Conservation (phyloP, 1,140 invertebrate species). For the Pseudomyrmex cubaensis region DNA sequence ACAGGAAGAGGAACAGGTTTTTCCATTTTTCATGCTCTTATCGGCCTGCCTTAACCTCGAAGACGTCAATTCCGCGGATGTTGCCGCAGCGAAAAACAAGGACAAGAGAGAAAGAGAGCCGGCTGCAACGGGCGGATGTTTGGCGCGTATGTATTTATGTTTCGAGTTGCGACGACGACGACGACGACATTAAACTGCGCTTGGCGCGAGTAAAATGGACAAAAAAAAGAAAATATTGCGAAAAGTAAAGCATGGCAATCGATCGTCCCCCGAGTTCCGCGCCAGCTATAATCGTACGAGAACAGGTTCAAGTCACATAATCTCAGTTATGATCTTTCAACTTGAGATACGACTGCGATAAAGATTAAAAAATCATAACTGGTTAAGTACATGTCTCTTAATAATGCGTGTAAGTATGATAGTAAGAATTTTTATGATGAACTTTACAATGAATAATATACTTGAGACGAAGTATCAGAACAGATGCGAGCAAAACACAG, state of each 20-base stretch:
- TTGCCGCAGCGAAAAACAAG: constrained; percentile 53
- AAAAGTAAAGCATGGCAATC: constrained; percentile 5
- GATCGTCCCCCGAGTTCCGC: constrained; percentile 13
- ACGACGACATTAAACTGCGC: constrained; percentile 24
- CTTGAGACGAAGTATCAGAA: too few relatives aligned
- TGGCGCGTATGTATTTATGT: not conserved
- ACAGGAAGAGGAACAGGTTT: constrained; percentile 80
- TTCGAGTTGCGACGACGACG: constrained; percentile 13
- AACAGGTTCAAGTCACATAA: constrained; percentile 16
- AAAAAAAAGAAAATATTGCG: not conserved
- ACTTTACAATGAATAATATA: too few relatives aligned
- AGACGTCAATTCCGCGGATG: constrained; percentile 71
- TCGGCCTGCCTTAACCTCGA: constrained; percentile 74
- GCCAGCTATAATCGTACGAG: constrained; percentile 14
- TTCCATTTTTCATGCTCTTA: constrained; percentile 76
- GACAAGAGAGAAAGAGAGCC: constrained; percentile 19
- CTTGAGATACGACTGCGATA: not conserved
- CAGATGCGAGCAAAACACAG: too few relatives aligned
- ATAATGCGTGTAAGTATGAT: too few relatives aligned
- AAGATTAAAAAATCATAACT: constrained; percentile 2
- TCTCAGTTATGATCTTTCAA: constrained; percentile 14
- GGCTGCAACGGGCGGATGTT: constrained; percentile 24
- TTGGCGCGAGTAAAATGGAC: constrained; percentile 25
- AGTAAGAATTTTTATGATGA: too few relatives aligned
- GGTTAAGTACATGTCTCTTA: not conserved